These are phyloP conservation scores for Trochalopteron elliotii DNA, from an alignment of 2,113 vertebrate genomes.

Conservation along the genomic window DNA sequence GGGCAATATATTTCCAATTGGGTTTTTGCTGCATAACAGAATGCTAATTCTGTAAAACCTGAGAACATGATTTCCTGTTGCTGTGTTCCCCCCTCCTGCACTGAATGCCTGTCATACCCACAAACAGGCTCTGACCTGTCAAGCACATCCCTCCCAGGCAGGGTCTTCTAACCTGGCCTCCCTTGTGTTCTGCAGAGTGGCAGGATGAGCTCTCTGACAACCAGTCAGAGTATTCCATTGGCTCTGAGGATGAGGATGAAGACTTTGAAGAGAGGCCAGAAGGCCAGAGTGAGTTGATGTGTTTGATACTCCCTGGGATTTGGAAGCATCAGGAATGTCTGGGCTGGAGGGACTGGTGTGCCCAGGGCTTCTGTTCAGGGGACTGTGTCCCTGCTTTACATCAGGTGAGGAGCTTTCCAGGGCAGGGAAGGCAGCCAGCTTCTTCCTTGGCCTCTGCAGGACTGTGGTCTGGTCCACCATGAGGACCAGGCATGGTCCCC, in stretches of 20 bases:
- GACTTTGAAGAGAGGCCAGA: slow-evolving; percentile 97
- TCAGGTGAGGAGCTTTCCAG: not conserved
- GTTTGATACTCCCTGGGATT: not conserved
- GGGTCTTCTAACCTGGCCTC: not conserved
- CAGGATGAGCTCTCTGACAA: slow-evolving; percentile 97
- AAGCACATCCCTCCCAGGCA: not conserved
- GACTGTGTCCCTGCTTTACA: not conserved
- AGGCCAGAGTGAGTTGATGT: slow-evolving; percentile 80
- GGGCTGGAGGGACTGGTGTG: not conserved
- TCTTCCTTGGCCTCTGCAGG: not conserved
- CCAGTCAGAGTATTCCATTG: slow-evolving; percentile 97
- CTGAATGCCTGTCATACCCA: fast-evolving
- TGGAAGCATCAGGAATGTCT: not conserved
- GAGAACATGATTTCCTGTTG: not conserved
- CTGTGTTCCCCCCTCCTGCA: not conserved
- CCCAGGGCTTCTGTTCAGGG: not conserved
- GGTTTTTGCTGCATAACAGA: not conserved
- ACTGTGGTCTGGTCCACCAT: not conserved
- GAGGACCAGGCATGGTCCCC: not conserved
- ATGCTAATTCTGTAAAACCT: not conserved
- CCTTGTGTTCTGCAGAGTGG: slow-evolving; percentile 82
- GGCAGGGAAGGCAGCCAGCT: not conserved
- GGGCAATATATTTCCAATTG: not conserved
- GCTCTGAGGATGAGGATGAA: slow-evolving; percentile 98
- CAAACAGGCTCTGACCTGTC: not conserved